Evolutionary conservation across 2,797 vertebrate species (phyloP), one percentile per base, ranked within the genome.

Genomic region (Phoeniculus purpureus): DNA sequence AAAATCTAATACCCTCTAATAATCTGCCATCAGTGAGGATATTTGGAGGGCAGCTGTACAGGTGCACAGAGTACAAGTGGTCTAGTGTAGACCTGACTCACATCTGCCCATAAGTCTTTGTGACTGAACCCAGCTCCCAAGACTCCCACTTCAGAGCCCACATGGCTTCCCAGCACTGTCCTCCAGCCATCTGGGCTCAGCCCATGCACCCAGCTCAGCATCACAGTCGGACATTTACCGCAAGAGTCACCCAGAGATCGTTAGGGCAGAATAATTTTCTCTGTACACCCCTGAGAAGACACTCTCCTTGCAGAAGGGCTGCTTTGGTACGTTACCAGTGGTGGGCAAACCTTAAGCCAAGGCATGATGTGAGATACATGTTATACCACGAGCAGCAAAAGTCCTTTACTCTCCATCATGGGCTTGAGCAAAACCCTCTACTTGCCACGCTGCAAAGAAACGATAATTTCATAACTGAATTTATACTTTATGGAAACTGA

Each of bases 381-480:
- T 25, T 87, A 9, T 23, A 43, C 21, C 54, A 71, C 54, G 77
- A 90, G 11, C n/a, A 80, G 26, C 18, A 48, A 16, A 55, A 16
- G 65, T 31, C 23, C 40, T 58, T 64, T 79, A 5, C 78, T 83
- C 62, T 66, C 56, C 25, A 10, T 15, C 31, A 34, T 14, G 3
- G 23, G 13, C 70, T 73, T 92, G 18, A 94, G 51, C 21, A 45
- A 76, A 78, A 81, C 3, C 26, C 32, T 47, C 0, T 29, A 29
- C 59, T 22, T 70, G 40, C 62, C 14, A 75, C 29, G 32, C 3
- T 0, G 5, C 6, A 1, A 9, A 15, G 15, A 20, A 66, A 74
- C 7, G 31, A 32, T 0, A 0, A 26, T 59, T n/a, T 4, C 2
- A 4, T 20, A 61, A 37, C 15, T 62, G 21, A 82, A 74, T 72